Percentiles rank a stretch among this genome's conserved stretches.
Evolutionary conservation across 2,113 vertebrate species (phyloP).

Genomic region (Corvus moneduloides): DNA sequence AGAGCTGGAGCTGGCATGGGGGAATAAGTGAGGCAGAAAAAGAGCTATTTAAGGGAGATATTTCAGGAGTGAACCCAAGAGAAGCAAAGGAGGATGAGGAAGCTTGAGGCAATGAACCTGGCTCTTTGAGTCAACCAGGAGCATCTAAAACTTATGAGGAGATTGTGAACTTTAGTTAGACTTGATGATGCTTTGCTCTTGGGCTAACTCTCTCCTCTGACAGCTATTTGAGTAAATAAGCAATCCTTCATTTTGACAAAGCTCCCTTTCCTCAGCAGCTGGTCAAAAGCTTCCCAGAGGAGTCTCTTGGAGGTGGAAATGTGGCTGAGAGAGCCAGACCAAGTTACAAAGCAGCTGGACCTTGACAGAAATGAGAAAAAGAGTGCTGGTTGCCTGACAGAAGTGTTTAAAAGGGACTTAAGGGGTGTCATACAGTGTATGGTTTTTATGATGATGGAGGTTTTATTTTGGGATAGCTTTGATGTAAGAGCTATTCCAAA

Average conservation of each 20-base stretch:
- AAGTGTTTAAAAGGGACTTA: neutral
- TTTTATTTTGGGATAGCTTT: conserved; percentile 15
- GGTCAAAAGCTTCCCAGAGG: neutral
- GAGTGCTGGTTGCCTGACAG: neutral
- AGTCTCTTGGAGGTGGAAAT: neutral
- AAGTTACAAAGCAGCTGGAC: neutral
- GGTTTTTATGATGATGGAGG: neutral
- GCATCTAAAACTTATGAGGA: neutral
- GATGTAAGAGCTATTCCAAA: neutral
- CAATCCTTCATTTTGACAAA: neutral
- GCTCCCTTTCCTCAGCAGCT: neutral
- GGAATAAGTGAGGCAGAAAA: neutral
- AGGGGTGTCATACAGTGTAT: neutral
- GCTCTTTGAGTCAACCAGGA: neutral
- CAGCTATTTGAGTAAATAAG: neutral
- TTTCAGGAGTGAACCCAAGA: neutral
- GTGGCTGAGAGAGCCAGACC: neutral
- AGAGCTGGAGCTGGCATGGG: neutral
- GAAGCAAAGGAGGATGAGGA: neutral
- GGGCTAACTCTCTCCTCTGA: neutral
- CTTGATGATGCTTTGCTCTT: neutral
- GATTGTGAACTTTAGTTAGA: neutral
- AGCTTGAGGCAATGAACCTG: neutral
- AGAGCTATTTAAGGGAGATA: neutral
- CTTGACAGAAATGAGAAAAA: neutral